These are phyloP conservation scores for Spizella passerina DNA, from an alignment of 2,797 vertebrate genomes.

Conservation along the genomic window DNA sequence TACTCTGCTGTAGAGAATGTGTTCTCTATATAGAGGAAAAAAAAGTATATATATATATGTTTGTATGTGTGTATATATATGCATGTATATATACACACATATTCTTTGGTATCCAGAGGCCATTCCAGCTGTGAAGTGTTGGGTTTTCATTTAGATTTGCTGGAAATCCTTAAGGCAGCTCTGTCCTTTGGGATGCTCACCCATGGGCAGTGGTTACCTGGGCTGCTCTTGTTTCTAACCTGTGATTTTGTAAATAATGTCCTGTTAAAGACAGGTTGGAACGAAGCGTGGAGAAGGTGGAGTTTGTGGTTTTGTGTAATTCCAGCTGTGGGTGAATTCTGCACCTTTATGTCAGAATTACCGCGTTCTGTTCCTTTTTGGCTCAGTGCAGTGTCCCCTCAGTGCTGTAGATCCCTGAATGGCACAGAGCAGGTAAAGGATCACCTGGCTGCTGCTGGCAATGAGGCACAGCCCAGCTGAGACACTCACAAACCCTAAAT, in stretches of 20 bases:
- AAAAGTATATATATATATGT: too few species aligned
- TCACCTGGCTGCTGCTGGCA: conserved; percentile 7
- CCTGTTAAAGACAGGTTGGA: neutral
- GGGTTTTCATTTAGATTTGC: neutral
- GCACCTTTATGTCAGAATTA: neutral
- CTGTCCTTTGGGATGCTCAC: neutral
- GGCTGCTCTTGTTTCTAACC: neutral
- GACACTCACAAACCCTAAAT: conserved; percentile 45
- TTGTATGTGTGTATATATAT: too few species aligned
- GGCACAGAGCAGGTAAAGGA: neutral
- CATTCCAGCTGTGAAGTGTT: neutral
- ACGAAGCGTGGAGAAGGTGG: accelerated
- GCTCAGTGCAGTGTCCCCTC: neutral
- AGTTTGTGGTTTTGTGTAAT: accelerated
- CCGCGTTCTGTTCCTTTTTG: neutral
- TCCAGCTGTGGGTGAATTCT: neutral
- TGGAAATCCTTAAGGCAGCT: neutral
- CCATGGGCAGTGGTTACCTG: neutral
- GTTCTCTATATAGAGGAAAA: neutral
- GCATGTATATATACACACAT: too few species aligned
- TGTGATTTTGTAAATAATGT: neutral
- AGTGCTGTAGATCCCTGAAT: neutral
- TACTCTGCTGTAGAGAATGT: neutral
- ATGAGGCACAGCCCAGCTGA: neutral
- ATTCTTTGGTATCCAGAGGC: neutral